Base-by-base conservation (phyloP, 2,888 invertebrate species). In the Caenorhabditis sulstoni region DNA sequence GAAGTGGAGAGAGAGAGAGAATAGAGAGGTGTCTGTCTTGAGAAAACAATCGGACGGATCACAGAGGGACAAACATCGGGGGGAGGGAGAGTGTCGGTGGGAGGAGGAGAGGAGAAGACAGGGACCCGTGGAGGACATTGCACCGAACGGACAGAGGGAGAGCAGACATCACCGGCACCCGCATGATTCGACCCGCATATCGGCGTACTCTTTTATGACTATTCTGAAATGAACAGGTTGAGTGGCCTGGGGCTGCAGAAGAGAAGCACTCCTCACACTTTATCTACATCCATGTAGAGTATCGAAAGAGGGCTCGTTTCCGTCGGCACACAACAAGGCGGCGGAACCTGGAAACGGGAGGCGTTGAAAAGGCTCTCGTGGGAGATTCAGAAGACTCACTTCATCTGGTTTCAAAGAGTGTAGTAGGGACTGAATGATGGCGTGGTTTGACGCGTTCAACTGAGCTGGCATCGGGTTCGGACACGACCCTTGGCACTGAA, bases 161-260 rank as follows among this genome's bases (percentile, higher is more conserved):
- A 39, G 41, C n/a, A 29, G 39, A 22, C 35, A 44, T 81, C 64
- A 86, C 52, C 83, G 80, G 65, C 99, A 99, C 75, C 99, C 98
- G 92, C 99, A 99, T 74, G 96, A 96, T 88, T 95, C 94, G 83
- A 98, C 98, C 89, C 96, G 94, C 99, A 99, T 99, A 92, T 98
- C 97, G 92, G 86, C 85, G 73, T 99, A 99, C 92, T 95, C 97
- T 92, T 98, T 98, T 90, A 99, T 93, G 91, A 97, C 96, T 90
- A 97, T 96, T 92, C 95, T 96, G 91, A 95, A 94, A 91, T 94
- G 94, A 92, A 95, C 95, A 20, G 4, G 29, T 29, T 29, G 4
- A 29, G 12, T 4, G 7, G 49, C 18, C n/a, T n/a, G n/a, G 0
- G n/a, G 14, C 18, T 18, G 3, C 9, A 44, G 2, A 16, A 5